A percentile compares a stretch with the other conserved stretches of the same genome.
Evolutionary conservation across 2,888 invertebrate genomes (phyloP).

Genomic region (Azorinus chamasolen): DNA sequence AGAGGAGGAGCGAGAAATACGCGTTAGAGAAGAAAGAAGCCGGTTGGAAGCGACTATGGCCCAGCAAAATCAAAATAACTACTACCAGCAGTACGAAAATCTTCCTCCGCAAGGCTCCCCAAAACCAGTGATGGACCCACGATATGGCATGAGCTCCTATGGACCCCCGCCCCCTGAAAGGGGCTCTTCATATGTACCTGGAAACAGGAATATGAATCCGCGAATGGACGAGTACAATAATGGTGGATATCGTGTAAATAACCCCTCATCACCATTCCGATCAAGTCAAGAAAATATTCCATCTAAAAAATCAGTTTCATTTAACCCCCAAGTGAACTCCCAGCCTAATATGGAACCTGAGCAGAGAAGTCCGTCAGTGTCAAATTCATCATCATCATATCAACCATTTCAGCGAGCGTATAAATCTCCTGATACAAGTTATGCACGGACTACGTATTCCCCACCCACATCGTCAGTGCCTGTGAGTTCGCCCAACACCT

Average conservation of each 20-base stretch:
- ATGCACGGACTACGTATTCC: conserved; percentile 75
- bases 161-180: conserved; percentile 93
- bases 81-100: conserved; percentile 76
- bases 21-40: conserved; percentile 75
- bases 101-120: conserved; percentile 72
- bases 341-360: conserved; percentile 75
- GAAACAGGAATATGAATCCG: conserved; percentile 36
- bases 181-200: conserved; percentile 91
- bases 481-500: conserved; percentile 60
- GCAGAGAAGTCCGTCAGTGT: conserved; percentile 59
- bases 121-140: conserved; percentile 48
- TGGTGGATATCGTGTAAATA: conserved; percentile 52
- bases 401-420: conserved; percentile 68
- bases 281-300: conserved; percentile 69
- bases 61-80: conserved; percentile 58
- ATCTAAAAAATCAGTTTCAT: conserved; percentile 86
- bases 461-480: conserved; percentile 59
- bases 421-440: conserved; percentile 82
- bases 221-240: conserved; percentile 50
- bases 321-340: conserved; percentile 86
- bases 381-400: conserved; percentile 64
- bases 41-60: conserved; percentile 70
- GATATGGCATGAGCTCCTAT: conserved; percentile 36
- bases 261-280: conserved; percentile 51
- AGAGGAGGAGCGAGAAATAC: conserved; percentile 75